Conservation (phyloP, 53 echinoderm and acorn worm species). For the Astropecten irregularis region DNA sequence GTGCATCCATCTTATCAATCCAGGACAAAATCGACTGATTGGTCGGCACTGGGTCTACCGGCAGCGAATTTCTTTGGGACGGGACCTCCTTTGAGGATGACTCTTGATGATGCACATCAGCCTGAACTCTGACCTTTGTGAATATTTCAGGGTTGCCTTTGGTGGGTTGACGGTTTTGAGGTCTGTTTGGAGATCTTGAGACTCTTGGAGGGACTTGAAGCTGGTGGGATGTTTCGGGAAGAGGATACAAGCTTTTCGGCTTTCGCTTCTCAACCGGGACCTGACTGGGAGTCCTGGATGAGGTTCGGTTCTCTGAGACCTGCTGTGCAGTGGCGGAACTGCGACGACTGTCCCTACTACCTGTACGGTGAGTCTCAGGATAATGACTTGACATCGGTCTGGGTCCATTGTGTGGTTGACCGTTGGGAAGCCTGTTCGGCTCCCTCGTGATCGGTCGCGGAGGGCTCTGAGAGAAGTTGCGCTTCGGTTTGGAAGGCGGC, state of each 20-base stretch:
- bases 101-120: not conserved
- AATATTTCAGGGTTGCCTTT: not conserved
- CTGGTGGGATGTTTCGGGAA: no score
- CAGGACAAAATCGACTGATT: slow-evolving; percentile 21
- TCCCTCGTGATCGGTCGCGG: not conserved
- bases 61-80: not conserved
- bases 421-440: not conserved
- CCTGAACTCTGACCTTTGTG: not conserved
- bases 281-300: no score
- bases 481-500: slow-evolving; percentile 31
- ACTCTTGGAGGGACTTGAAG: not conserved
- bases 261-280: not conserved
- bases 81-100: not conserved
- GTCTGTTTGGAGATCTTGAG: slow-evolving; percentile 14
- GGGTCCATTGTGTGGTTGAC: not conserved
- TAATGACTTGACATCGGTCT: not conserved
- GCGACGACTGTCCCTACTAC: not conserved
- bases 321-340: not conserved
- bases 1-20: slow-evolving; percentile 8
- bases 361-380: not conserved
- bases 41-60: not conserved
- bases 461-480: slow-evolving; percentile 29
- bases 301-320: not conserved
- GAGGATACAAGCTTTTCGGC: slow-evolving; percentile 1
- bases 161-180: not conserved